phyloP scores from a whole-genome alignment of 2,797 vertebrate species.

The Pteronotus mesoamericanus region DNA sequence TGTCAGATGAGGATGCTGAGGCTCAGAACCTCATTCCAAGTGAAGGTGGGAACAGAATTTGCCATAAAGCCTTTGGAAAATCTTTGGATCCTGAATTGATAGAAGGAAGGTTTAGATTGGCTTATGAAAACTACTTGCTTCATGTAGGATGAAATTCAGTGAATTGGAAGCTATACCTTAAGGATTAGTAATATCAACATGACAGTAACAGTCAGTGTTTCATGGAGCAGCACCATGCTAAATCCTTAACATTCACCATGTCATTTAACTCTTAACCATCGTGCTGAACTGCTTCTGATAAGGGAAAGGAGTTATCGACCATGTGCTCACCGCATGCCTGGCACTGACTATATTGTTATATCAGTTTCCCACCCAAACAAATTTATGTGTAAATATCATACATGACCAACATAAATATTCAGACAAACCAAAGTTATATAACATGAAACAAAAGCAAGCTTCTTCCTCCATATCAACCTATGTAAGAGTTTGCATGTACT shows the following conservation, averaged over 20 bases:
- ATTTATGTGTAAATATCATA: not conserved
- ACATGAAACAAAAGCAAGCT: not conserved
- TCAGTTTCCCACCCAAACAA: not conserved
- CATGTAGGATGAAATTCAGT: not conserved
- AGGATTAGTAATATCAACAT: not conserved
- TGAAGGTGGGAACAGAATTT: not conserved
- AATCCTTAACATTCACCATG: accelerated
- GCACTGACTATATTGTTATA: not conserved
- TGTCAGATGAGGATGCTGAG: not conserved
- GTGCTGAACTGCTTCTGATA: not conserved
- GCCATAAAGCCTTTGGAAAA: not conserved
- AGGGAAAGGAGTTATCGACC: not conserved
- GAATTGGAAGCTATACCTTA: not conserved
- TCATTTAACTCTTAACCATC: not conserved
- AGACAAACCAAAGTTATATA: not conserved
- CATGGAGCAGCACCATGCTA: accelerated
- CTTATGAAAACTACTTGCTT: not conserved
- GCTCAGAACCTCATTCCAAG: not conserved
- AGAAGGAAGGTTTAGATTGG: not conserved
- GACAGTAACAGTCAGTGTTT: not conserved
- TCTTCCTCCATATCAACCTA: not conserved
- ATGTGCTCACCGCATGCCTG: not conserved
- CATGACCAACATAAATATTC: not conserved
- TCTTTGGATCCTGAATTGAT: not conserved
- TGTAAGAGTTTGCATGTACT: not conserved